Conservation (phyloP, 2,888 invertebrate species). For the Gerris lacustris region DNA sequence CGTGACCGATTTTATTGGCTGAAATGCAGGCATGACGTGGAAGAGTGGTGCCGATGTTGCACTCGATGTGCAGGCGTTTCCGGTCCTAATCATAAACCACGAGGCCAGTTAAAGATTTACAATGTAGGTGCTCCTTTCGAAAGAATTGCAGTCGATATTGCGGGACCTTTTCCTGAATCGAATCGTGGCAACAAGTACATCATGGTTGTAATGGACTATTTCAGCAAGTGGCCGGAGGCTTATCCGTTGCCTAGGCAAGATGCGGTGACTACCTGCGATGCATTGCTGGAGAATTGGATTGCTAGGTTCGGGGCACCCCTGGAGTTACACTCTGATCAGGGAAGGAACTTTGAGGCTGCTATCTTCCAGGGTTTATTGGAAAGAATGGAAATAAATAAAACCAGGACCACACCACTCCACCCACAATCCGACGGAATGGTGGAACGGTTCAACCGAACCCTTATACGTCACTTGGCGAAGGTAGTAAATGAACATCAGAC, state of each 20-base stretch:
- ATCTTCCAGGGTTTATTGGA: conserved; percentile 28
- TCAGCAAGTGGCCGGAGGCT: conserved; percentile 31
- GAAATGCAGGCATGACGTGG: conserved; percentile 22
- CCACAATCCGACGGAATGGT: conserved; percentile 29
- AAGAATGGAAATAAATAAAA: conserved; percentile 30
- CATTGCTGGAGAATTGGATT: conserved; percentile 25
- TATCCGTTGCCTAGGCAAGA: conserved; percentile 33
- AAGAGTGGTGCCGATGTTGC: conserved; percentile 29
- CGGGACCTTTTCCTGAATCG: conserved; percentile 27
- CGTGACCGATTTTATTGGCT: conserved; percentile 30
- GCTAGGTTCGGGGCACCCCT: conserved; percentile 25
- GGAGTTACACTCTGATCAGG: conserved; percentile 30
- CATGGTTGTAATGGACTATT: conserved; percentile 28
- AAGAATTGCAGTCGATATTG: conserved; percentile 27
- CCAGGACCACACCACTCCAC: conserved; percentile 28
- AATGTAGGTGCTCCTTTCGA: conserved; percentile 27
- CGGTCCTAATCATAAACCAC: conserved; percentile 20
- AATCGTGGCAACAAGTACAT: conserved; percentile 28
- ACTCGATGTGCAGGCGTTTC: conserved; percentile 22
- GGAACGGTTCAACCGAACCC: conserved; percentile 24
- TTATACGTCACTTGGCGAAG: conserved; percentile 23
- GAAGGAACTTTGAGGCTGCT: conserved; percentile 30
- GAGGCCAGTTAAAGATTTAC: conserved; percentile 26
- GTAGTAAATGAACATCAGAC: conserved; percentile 24
- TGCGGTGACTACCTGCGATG: conserved; percentile 31